Evolutionary conservation across 1,140 invertebrate genomes (phyloP), one percentile per base, ranked within the genome.

Genomic region (Megalopta genalis): DNA sequence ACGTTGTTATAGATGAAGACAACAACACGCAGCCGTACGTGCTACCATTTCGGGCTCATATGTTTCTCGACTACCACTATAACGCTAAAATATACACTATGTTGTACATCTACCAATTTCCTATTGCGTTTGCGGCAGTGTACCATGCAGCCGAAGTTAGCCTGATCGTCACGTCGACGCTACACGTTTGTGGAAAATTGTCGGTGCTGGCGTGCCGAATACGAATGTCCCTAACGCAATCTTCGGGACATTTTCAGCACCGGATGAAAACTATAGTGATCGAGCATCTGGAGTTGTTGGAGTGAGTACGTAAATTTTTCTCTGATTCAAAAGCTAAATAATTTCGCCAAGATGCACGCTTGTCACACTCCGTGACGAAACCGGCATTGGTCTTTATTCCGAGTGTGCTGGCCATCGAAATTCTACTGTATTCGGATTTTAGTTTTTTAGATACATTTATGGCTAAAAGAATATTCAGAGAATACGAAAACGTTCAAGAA

Each of bases 11-110:
- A 57, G 52, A 8, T n/a, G 7, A 5, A 5, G 54, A 57, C 8
- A 57, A 57, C 54, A 57, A 3, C 8, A 57, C 54, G 2, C 21
- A 10, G 6, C 54, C 6, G 4, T 77, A 77, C 14, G 14, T 23
- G 18, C 49, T 84, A 32, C 83, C 83, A 7, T 81, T 73, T 7
- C 57, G 32, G 23, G 5, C 37, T 21, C 12, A 69, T 14, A 39
- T 67, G 14, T 84, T 77, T 14, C 21, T 80, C 63, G 59, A 75
- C 12, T 75, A 84, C 42, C 14, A 63, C 4, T 14, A 77, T 0
- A 52, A 52, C 49, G 9, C 7, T 14, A 3, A 16, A 2, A 67
- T 57, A 12, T 84, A 80, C 12, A 9, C 63, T 21, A 27, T 73
- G 9, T 5, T 80, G 10, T 83, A 69, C n/a, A 0, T 60, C 0